Conservation (phyloP, 2,113 vertebrate genomes). For the Semicossyphus pulcher region DNA sequence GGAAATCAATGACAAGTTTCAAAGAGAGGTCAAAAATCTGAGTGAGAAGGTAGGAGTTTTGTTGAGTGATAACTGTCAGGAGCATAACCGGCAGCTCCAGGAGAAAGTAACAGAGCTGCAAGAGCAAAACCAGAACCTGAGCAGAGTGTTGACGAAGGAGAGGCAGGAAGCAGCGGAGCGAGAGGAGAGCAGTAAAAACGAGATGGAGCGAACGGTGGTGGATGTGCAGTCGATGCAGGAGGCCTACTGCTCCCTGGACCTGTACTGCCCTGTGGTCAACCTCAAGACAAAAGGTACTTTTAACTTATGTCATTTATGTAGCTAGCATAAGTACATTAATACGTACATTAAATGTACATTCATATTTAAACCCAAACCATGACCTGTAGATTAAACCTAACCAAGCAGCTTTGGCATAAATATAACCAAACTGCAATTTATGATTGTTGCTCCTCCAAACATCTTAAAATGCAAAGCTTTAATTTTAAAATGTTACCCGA, state of each 20-base stretch:
- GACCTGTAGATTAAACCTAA: too few species aligned
- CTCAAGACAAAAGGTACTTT: slow-evolving; percentile 42
- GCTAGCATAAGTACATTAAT: too few species aligned
- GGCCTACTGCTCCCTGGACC: slow-evolving; percentile 23
- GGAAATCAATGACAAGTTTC: background rate
- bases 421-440: too few species aligned
- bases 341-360: too few species aligned
- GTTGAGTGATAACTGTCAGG: background rate
- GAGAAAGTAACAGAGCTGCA: background rate
- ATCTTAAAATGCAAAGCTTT: too few species aligned
- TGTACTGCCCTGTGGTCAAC: slow-evolving; percentile 55
- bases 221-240: background rate
- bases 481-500: too few species aligned
- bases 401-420: too few species aligned
- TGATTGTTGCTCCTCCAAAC: too few species aligned
- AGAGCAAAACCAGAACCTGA: slow-evolving; percentile 30
- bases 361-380: too few species aligned
- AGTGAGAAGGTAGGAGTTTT: background rate
- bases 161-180: background rate
- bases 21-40: slow-evolving; percentile 31
- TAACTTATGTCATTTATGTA: too few species aligned
- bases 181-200: background rate
- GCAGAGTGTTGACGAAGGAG: background rate
- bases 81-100: background rate
- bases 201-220: slow-evolving; percentile 4